Conservation (phyloP, 2,113 vertebrate species). For the Mirounga angustirostris region DNA sequence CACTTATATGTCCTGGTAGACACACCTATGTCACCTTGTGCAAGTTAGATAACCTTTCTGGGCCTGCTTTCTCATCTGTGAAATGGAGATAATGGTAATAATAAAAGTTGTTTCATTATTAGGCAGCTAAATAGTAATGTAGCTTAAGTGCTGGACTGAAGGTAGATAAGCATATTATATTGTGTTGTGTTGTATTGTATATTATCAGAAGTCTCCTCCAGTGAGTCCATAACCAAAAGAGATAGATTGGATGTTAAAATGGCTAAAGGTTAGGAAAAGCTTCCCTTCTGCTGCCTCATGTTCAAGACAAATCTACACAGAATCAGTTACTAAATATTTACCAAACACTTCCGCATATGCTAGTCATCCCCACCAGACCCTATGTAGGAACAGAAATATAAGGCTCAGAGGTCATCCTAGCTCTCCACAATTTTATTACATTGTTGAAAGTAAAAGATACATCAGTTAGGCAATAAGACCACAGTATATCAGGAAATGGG, state of each 20-base stretch:
- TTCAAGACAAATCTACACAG: background rate
- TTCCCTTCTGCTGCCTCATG: background rate
- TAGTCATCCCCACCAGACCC: background rate
- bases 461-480: background rate
- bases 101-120: background rate
- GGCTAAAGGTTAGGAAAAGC: background rate
- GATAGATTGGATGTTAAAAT: background rate
- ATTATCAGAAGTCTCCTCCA: background rate
- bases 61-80: background rate
- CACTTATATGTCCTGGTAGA: background rate
- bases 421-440: background rate
- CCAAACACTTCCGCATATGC: background rate
- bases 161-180: background rate
- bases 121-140: background rate
- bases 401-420: background rate
- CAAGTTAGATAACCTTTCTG: background rate
- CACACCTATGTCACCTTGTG: background rate
- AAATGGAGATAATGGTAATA: background rate
- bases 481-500: background rate
- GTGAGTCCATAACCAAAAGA: background rate
- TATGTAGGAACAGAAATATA: background rate
- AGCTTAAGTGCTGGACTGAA: background rate
- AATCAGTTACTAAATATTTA: background rate
- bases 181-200: background rate
- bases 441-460: background rate